A percentile compares a stretch with the other conserved stretches of the same genome.
Conservation (phyloP, 2,113 vertebrate species). For the Sander vitreus region DNA sequence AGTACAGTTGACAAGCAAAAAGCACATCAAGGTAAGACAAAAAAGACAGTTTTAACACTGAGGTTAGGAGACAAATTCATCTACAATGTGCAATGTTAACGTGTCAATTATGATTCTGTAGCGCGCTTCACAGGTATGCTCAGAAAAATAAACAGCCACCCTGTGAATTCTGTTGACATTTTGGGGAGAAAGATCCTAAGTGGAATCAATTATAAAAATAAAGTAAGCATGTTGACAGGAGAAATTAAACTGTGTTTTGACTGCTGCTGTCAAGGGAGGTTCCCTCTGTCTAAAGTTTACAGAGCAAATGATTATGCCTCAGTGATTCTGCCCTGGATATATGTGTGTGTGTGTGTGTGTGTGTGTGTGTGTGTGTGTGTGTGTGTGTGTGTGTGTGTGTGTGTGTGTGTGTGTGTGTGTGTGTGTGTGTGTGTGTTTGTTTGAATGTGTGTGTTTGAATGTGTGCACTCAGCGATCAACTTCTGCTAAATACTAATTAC, state of each 20-base stretch:
- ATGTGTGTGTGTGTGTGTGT: too few relatives aligned
- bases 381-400: constrained; percentile 25
- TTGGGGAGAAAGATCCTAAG: constrained; percentile 57
- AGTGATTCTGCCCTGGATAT: constrained; percentile 65
- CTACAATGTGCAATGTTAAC: not conserved
- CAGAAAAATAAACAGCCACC: constrained; percentile 40
- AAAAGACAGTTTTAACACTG: constrained; percentile 1
- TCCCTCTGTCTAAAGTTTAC: constrained; percentile 75
- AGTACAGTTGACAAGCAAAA: constrained; percentile 42
- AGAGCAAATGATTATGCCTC: constrained; percentile 71
- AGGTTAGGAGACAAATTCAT: constrained; percentile 13
- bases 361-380: constrained; percentile 23
- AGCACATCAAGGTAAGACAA: constrained; percentile 21
- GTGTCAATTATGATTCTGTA: constrained; percentile 31
- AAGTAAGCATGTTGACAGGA: constrained; percentile 82
- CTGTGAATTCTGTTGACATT: constrained; percentile 70
- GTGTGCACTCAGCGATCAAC: constrained; percentile 75
- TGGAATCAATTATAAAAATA: constrained; percentile 78
- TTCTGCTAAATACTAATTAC: constrained; percentile 87
- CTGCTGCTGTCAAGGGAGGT: constrained; percentile 76
- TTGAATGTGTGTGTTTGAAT: constrained; percentile 54
- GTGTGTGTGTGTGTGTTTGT: constrained; percentile 37
- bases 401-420: constrained; percentile 33
- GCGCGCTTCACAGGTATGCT: constrained; percentile 31
- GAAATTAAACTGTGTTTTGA: constrained; percentile 78